These are phyloP conservation scores for Cheilosia variabilis DNA, from an alignment of 2,888 invertebrate species.

Conservation along the genomic window DNA sequence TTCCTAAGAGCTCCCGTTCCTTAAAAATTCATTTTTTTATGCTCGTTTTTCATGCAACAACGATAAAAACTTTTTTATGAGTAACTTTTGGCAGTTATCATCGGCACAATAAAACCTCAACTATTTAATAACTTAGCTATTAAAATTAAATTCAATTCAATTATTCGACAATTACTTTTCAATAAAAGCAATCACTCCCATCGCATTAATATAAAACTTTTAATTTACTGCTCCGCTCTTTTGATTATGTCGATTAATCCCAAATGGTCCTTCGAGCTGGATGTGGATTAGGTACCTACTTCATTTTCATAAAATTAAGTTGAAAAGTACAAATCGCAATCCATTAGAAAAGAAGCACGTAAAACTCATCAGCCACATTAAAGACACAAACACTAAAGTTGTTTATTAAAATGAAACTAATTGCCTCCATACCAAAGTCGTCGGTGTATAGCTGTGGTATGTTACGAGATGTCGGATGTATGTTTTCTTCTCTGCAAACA, in stretches of 20 bases:
- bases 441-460: slow-evolving; percentile 2
- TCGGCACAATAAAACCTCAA: not conserved
- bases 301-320: not conserved
- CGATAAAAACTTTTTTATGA: not conserved
- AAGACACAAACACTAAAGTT: slow-evolving; percentile 36
- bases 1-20: no score
- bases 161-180: slow-evolving; percentile 10
- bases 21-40: no score
- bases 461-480: slow-evolving; percentile 25
- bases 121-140: no score
- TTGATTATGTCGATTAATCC: slow-evolving; percentile 4
- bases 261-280: slow-evolving; percentile 2
- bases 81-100: not conserved
- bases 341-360: not conserved
- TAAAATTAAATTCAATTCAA: not conserved
- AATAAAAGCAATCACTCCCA: slow-evolving; percentile 12
- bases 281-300: not conserved
- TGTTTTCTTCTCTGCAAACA: slow-evolving; percentile 54
- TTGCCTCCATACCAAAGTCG: slow-evolving; percentile 43
- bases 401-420: slow-evolving; percentile 70
- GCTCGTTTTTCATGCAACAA: not conserved
- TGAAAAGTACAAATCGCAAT: not conserved
- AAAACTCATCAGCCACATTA: not conserved
- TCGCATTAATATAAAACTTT: not conserved
- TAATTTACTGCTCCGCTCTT: slow-evolving; percentile 8